phyloP scores from a whole-genome alignment of 2,113 vertebrate species.

The Chlorodrepanis virens region DNA sequence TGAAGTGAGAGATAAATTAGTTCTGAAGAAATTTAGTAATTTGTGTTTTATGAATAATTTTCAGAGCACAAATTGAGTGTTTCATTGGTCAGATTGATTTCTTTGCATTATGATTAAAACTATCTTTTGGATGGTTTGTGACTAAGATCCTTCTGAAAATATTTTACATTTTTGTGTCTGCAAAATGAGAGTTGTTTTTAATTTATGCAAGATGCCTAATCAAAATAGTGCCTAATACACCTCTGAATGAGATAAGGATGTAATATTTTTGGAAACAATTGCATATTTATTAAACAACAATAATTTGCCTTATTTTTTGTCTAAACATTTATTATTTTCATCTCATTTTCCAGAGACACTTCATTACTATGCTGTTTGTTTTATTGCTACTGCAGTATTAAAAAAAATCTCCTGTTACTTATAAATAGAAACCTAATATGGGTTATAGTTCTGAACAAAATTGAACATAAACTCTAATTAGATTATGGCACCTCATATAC shows the following conservation, averaged over 20 bases:
- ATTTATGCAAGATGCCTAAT: not conserved
- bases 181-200: not conserved
- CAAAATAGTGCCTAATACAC: not conserved
- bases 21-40: not conserved
- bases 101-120: not conserved
- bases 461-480: not conserved
- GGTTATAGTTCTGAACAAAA: not conserved
- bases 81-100: not conserved
- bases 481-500: not conserved
- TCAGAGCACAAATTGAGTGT: not conserved
- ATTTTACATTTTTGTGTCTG: not conserved
- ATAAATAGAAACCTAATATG: not conserved
- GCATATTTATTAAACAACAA: not conserved
- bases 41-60: not conserved
- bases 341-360: not conserved
- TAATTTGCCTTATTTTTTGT: not conserved
- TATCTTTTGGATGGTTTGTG: not conserved
- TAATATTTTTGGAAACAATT: not conserved
- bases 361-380: not conserved
- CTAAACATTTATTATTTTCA: slow-evolving; percentile 7
- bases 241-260: not conserved
- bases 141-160: not conserved
- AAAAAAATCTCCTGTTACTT: not conserved
- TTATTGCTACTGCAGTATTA: not conserved
- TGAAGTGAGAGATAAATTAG: not conserved